These are phyloP conservation scores for Atta cephalotes DNA, from an alignment of 1,140 invertebrate genomes.

Conservation along the genomic window DNA sequence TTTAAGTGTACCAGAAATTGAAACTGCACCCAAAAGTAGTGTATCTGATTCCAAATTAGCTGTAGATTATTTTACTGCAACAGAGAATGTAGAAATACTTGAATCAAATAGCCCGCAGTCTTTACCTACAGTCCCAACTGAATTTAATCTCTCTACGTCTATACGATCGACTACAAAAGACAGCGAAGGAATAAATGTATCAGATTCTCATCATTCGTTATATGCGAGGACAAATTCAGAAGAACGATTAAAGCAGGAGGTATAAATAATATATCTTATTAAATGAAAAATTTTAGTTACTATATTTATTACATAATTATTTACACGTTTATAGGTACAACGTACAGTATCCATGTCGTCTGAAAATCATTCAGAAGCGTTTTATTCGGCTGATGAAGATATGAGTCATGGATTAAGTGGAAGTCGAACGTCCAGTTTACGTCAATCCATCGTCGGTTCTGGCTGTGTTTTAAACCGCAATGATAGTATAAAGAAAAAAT, in stretches of 20 bases:
- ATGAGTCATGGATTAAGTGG: slow-evolving; percentile 87
- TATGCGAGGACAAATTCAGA: slow-evolving; percentile 87
- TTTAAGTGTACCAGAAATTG: slow-evolving; percentile 86
- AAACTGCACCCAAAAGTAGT: slow-evolving; percentile 88
- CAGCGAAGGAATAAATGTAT: slow-evolving; percentile 86
- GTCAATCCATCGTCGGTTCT: slow-evolving; percentile 88
- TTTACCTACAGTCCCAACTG: slow-evolving; percentile 75
- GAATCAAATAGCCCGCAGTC: slow-evolving; percentile 81
- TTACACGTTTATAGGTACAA: slow-evolving; percentile 87
- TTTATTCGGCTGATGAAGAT: slow-evolving; percentile 96
- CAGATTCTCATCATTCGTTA: slow-evolving; percentile 88
- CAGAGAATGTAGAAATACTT: slow-evolving; percentile 76
- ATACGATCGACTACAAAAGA: slow-evolving; percentile 79
- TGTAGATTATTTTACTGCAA: slow-evolving; percentile 88
- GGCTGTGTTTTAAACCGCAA: slow-evolving; percentile 84
- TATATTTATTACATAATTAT: slow-evolving; percentile 14
- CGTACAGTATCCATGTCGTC: slow-evolving; percentile 94
- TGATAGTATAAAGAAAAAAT: slow-evolving; percentile 87
- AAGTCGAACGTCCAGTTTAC: slow-evolving; percentile 88
- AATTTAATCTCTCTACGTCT: slow-evolving; percentile 79
- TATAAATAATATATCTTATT: slow-evolving; percentile 38
- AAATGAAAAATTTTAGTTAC: neutral
- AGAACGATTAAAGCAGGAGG: slow-evolving; percentile 86
- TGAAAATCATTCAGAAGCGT: slow-evolving; percentile 95
- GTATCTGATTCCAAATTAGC: slow-evolving; percentile 94